phyloP scores from a whole-genome alignment of 1,140 invertebrate genomes.

The Drosophila busckii region DNA sequence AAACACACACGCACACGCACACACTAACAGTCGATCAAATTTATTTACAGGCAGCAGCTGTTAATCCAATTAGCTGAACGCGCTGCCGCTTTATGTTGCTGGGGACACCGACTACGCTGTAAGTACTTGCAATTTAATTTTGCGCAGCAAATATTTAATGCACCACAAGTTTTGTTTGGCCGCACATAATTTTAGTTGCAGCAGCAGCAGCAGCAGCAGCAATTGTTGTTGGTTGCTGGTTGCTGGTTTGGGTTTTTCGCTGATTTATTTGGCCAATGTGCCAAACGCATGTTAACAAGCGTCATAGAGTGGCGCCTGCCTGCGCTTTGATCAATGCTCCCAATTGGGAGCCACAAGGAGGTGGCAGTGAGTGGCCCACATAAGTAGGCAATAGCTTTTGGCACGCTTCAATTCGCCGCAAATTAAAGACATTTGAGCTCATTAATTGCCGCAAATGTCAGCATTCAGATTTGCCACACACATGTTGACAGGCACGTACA shows the following conservation, averaged over 20 bases:
- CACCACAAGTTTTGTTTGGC: too few species aligned
- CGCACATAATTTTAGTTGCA: too few species aligned
- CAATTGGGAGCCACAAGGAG: constrained; percentile 5
- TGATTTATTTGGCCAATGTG: constrained; percentile 70
- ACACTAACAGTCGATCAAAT: too few species aligned
- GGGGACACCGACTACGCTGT: too few species aligned
- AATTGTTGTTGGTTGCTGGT: too few species aligned
- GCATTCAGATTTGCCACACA: constrained; percentile 49
- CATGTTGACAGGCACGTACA: constrained; percentile 2
- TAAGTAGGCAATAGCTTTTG: constrained; percentile 59
- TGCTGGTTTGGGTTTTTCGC: constrained; percentile 43
- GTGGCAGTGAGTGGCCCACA: constrained; percentile 23
- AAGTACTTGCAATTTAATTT: too few species aligned
- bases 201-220: too few species aligned
- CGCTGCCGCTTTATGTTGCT: too few species aligned
- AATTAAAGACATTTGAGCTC: constrained; percentile 55
- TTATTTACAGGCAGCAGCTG: too few species aligned
- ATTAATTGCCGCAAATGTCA: constrained; percentile 67
- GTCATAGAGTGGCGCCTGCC: constrained; percentile 2
- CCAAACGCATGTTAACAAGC: constrained; percentile 71
- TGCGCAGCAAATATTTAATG: too few species aligned
- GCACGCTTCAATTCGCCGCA: constrained; percentile 41
- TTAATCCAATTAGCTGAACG: too few species aligned
- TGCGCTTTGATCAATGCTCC: neutral
- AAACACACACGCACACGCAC: neutral